Conservation (phyloP, 2,888 invertebrate genomes). For the Xanthorhoe designata region DNA sequence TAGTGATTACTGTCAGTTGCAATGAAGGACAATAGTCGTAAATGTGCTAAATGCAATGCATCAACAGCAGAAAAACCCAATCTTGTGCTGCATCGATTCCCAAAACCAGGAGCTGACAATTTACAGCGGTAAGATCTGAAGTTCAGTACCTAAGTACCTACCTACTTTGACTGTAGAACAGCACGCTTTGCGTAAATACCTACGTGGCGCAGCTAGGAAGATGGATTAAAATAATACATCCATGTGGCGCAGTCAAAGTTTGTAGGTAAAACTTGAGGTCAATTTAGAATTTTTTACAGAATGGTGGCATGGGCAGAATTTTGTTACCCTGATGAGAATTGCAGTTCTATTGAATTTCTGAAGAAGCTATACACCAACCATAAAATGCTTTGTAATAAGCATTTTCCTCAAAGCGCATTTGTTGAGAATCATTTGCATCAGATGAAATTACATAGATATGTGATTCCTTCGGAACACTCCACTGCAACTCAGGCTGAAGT, state of each 20-base stretch:
- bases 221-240: too few species aligned
- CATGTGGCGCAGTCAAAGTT: background rate
- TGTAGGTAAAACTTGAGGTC: too few species aligned
- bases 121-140: slow-evolving; percentile 1
- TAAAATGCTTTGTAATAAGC: background rate
- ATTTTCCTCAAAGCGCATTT: background rate
- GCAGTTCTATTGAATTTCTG: background rate
- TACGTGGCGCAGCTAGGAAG: too few species aligned
- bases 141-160: too few species aligned
- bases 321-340: background rate
- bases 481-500: background rate
- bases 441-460: background rate
- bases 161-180: background rate
- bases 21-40: background rate
- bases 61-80: slow-evolving; percentile 62
- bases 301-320: background rate
- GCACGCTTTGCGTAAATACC: background rate
- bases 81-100: slow-evolving; percentile 1
- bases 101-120: background rate
- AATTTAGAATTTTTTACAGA: background rate
- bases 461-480: background rate
- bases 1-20: background rate
- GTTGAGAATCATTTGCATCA: background rate
- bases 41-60: background rate
- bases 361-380: background rate